Percentiles rank a stretch among this genome's conserved stretches.
Evolutionary conservation across 2,888 invertebrate species (phyloP).

Genomic region (Dione juno): DNA sequence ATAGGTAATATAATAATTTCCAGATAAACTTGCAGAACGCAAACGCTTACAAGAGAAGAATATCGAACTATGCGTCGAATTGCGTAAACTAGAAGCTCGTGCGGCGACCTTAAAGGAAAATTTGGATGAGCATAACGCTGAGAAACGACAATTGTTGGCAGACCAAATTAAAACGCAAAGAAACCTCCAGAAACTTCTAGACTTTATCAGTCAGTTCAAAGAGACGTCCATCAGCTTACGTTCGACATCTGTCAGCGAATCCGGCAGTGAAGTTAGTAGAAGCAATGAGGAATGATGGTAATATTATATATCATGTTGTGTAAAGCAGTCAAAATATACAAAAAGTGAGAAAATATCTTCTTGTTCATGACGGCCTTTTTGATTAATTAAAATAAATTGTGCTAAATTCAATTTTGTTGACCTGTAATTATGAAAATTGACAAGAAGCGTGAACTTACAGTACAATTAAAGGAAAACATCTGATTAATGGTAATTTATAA

Average conservation of each 20-base stretch:
- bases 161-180: constrained; percentile 78
- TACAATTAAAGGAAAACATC: no score
- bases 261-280: constrained; percentile 74
- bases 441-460: no score
- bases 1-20: constrained; percentile 37
- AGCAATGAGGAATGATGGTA: constrained; percentile 73
- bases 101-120: constrained; percentile 75
- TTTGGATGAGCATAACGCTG: constrained; percentile 75
- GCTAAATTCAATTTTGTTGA: no score
- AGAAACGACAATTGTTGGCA: constrained; percentile 73
- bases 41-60: constrained; percentile 76
- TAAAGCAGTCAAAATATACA: background rate
- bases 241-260: constrained; percentile 71
- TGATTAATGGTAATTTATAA: no score
- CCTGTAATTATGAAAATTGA: no score
- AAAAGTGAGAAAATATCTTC: no score
- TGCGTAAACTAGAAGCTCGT: constrained; percentile 73
- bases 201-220: constrained; percentile 79
- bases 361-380: no score
- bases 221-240: constrained; percentile 73
- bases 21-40: constrained; percentile 76
- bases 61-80: constrained; percentile 72
- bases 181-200: constrained; percentile 77
- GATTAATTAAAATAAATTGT: no score
- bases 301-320: constrained; percentile 33